Percentiles rank a stretch among this genome's conserved stretches.
phyloP scores from a whole-genome alignment of 2,113 vertebrate genomes.

The Notechis scutatus region DNA sequence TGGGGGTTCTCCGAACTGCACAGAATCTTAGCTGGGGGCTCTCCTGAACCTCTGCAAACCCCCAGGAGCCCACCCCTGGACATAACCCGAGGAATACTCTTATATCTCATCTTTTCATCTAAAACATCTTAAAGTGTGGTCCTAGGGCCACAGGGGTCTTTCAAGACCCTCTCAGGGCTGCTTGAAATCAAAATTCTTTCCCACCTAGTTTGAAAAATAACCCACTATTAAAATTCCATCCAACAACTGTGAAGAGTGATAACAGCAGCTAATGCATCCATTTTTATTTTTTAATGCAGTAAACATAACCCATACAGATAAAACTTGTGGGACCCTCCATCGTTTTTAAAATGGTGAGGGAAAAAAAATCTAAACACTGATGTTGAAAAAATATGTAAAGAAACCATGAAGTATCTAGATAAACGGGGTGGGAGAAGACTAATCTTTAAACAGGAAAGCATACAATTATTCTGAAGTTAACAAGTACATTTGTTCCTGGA shows the following conservation, averaged over 20 bases:
- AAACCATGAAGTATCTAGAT: neutral
- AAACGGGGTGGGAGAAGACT: neutral
- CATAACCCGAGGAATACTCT: neutral
- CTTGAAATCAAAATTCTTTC: neutral
- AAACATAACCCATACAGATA: neutral
- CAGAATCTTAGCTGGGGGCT: too few relatives aligned
- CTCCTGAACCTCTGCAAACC: too few relatives aligned
- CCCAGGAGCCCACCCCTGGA: neutral
- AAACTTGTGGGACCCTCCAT: neutral
- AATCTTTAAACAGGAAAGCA: neutral
- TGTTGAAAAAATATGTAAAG: neutral
- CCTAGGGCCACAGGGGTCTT: neutral
- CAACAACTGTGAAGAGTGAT: neutral
- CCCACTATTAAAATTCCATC: neutral
- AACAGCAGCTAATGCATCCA: neutral
- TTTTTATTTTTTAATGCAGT: neutral
- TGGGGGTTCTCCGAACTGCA: too few relatives aligned
- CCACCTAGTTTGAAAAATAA: neutral
- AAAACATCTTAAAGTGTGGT: neutral
- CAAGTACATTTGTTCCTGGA: neutral
- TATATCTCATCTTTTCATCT: neutral
- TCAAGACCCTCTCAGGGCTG: neutral
- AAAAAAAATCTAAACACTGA: neutral
- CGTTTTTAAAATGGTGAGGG: neutral
- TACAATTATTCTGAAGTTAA: neutral